Evolutionary conservation across 2,113 vertebrate genomes (phyloP).

Genomic region (Sarotherodon lohbergeri): DNA sequence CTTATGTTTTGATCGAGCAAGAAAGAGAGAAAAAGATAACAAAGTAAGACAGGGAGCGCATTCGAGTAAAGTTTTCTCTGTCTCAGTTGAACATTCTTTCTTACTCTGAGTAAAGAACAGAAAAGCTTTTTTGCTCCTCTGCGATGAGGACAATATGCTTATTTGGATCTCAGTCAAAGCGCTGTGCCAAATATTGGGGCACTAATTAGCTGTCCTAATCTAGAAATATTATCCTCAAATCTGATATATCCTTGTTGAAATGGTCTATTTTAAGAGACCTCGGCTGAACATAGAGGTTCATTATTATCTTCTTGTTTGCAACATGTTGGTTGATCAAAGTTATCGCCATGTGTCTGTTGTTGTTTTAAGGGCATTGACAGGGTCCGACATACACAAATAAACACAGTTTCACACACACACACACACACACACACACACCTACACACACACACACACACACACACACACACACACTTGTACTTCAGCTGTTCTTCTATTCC

Average conservation of each 20-base stretch:
- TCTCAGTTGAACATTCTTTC: slow-evolving; percentile 37
- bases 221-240: slow-evolving; percentile 61
- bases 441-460: neutral
- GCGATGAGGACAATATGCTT: slow-evolving; percentile 65
- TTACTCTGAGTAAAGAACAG: slow-evolving; percentile 44
- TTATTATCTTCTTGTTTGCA: slow-evolving; percentile 67
- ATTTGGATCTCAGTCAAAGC: slow-evolving; percentile 57
- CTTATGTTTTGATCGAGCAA: slow-evolving; percentile 56
- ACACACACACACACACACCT: neutral
- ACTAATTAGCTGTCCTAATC: slow-evolving; percentile 68
- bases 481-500: slow-evolving; percentile 28
- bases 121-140: slow-evolving; percentile 15
- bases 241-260: slow-evolving; percentile 58
- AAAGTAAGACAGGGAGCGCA: slow-evolving; percentile 44
- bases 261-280: slow-evolving; percentile 63
- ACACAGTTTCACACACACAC: neutral
- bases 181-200: slow-evolving; percentile 44
- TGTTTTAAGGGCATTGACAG: slow-evolving; percentile 63
- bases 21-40: slow-evolving; percentile 43
- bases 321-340: slow-evolving; percentile 70
- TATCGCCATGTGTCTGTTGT: slow-evolving; percentile 56
- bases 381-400: slow-evolving; percentile 29
- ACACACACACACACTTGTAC: neutral
- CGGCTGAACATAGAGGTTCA: slow-evolving; percentile 57
- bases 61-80: slow-evolving; percentile 46